Percentiles rank a stretch among this genome's conserved stretches.
phyloP scores from a whole-genome alignment of 2,888 invertebrate genomes.

The Embidobia sp. region DNA sequence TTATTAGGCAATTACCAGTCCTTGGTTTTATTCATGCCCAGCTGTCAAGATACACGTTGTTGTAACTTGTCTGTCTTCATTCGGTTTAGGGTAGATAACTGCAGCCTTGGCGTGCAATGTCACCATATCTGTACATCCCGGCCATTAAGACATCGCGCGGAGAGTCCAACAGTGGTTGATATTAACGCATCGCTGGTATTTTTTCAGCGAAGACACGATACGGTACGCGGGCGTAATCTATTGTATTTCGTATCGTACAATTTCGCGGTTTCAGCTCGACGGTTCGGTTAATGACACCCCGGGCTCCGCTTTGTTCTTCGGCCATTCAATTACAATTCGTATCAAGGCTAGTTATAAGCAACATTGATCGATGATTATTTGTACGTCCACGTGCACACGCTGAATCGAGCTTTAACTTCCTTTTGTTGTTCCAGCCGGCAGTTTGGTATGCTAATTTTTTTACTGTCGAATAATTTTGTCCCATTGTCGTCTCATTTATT shows the following conservation, averaged over 20 bases:
- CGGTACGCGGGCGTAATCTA: slow-evolving; percentile 54
- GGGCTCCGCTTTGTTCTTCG: slow-evolving; percentile 65
- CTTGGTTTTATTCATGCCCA: background rate
- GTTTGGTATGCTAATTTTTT: slow-evolving; percentile 46
- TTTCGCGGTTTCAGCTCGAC: slow-evolving; percentile 67
- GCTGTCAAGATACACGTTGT: background rate
- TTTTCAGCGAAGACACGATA: slow-evolving; percentile 50
- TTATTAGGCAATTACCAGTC: slow-evolving; percentile 11
- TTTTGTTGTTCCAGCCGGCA: slow-evolving; percentile 51
- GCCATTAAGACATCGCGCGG: slow-evolving; percentile 28
- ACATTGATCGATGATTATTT: slow-evolving; percentile 62
- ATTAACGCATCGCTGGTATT: slow-evolving; percentile 60
- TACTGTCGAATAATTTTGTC: slow-evolving; percentile 1
- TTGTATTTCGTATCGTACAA: slow-evolving; percentile 63
- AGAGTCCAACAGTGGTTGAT: slow-evolving; percentile 38
- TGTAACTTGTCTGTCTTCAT: background rate
- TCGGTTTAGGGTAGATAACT: slow-evolving; percentile 19
- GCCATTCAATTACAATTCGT: slow-evolving; percentile 62
- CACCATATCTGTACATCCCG: slow-evolving; percentile 37
- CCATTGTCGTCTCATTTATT: slow-evolving; percentile 35
- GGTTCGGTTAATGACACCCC: slow-evolving; percentile 65
- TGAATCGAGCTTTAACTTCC: slow-evolving; percentile 43
- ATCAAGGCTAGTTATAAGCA: slow-evolving; percentile 61
- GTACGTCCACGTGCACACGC: slow-evolving; percentile 48
- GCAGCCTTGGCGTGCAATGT: slow-evolving; percentile 28